Conservation (phyloP, 2,113 vertebrate species). For the Leiothrix lutea region DNA sequence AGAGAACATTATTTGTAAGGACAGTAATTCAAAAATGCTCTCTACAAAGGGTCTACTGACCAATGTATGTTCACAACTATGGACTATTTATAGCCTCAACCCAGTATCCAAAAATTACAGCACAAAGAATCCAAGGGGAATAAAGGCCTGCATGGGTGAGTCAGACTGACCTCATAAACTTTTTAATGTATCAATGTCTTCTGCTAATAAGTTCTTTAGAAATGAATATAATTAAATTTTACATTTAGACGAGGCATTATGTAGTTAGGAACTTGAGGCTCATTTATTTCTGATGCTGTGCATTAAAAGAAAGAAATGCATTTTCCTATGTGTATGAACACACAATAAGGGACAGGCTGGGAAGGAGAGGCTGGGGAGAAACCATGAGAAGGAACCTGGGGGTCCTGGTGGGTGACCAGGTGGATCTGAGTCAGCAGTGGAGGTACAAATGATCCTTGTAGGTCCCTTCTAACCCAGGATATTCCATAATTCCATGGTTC, state of each 20-base stretch:
- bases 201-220: neutral
- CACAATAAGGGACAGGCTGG: neutral
- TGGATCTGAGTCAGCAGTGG: neutral
- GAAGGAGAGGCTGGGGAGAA: neutral
- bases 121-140: neutral
- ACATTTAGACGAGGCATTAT: conserved; percentile 5
- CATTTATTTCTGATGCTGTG: neutral
- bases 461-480: neutral
- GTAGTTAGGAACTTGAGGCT: neutral
- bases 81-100: neutral
- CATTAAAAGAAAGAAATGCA: neutral
- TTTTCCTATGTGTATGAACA: neutral
- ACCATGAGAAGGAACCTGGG: neutral
- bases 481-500: neutral
- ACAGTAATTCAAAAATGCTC: neutral
- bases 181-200: neutral
- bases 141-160: neutral
- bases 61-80: neutral
- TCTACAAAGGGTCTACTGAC: neutral
- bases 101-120: neutral
- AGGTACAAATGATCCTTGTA: neutral
- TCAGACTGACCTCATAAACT: neutral
- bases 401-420: neutral
- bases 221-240: conserved; percentile 4
- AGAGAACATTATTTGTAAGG: neutral